phyloP scores from a whole-genome alignment of 2,888 invertebrate species.

The Pheosia gnoma region DNA sequence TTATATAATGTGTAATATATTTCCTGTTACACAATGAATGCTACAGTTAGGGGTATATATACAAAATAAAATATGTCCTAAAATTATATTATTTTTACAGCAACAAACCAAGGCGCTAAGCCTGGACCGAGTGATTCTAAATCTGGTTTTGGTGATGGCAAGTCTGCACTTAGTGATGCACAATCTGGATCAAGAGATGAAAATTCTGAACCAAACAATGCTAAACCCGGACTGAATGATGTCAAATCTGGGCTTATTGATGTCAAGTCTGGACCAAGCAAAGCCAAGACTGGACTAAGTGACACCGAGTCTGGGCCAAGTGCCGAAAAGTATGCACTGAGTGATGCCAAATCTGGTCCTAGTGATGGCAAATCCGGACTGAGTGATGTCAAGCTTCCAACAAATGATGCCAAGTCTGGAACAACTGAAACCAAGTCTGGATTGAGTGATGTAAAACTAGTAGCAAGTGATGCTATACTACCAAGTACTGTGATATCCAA shows the following conservation, averaged over 20 bases:
- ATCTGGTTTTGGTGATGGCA: too few species aligned
- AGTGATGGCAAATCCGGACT: background rate
- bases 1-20: too few species aligned
- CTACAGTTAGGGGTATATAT: too few species aligned
- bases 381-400: background rate
- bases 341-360: background rate
- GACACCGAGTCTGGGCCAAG: background rate
- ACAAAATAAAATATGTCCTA: too few species aligned
- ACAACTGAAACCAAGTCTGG: background rate
- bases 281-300: background rate
- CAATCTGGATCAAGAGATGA: too few species aligned
- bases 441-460: background rate
- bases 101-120: background rate
- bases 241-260: background rate
- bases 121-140: too few species aligned
- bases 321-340: background rate
- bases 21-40: too few species aligned
- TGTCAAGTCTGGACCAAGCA: background rate
- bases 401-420: background rate
- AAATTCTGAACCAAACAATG: background rate
- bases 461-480: constrained; percentile 12
- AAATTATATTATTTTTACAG: background rate
- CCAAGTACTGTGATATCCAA: constrained; percentile 19
- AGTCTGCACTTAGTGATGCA: too few species aligned
- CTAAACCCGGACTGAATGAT: background rate